Evolutionary conservation across 2,888 invertebrate species (phyloP).

Genomic region (Choristoneura rosaceana): DNA sequence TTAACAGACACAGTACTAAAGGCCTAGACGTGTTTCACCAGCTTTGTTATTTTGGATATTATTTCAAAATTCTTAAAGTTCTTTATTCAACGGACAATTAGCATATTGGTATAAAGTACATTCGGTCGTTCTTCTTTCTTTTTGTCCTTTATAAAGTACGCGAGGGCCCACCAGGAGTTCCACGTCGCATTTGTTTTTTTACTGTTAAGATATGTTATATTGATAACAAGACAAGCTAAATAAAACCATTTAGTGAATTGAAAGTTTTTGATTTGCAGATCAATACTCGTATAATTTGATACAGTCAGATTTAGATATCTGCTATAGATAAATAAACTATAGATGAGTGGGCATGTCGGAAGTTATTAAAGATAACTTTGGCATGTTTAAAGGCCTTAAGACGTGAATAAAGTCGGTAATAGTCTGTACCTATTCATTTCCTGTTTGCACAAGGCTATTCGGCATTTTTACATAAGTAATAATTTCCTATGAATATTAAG

Average conservation of each 20-base stretch:
- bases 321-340: conserved; percentile 18
- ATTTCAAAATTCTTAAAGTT: too few relatives aligned
- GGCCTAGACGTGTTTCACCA: too few relatives aligned
- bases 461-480: conserved; percentile 36
- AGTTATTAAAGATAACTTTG: conserved; percentile 31
- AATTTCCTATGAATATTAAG: conserved; percentile 34
- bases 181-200: neutral
- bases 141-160: too few relatives aligned
- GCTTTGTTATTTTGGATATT: too few relatives aligned
- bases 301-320: neutral
- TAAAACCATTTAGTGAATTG: neutral
- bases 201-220: neutral
- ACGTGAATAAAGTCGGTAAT: conserved; percentile 18
- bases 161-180: neutral
- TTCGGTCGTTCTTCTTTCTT: too few relatives aligned
- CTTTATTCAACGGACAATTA: too few relatives aligned
- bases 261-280: conserved; percentile 6
- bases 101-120: too few relatives aligned
- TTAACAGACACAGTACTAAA: too few relatives aligned
- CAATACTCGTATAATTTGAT: conserved; percentile 16
- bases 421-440: conserved; percentile 32
- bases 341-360: conserved; percentile 28
- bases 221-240: neutral
- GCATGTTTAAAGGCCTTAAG: conserved; percentile 15
- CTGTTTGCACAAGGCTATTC: conserved; percentile 29